Percentiles rank a stretch among this genome's conserved stretches.
phyloP scores from a whole-genome alignment of 2,888 invertebrate genomes.

The Ennomos quercinarius region DNA sequence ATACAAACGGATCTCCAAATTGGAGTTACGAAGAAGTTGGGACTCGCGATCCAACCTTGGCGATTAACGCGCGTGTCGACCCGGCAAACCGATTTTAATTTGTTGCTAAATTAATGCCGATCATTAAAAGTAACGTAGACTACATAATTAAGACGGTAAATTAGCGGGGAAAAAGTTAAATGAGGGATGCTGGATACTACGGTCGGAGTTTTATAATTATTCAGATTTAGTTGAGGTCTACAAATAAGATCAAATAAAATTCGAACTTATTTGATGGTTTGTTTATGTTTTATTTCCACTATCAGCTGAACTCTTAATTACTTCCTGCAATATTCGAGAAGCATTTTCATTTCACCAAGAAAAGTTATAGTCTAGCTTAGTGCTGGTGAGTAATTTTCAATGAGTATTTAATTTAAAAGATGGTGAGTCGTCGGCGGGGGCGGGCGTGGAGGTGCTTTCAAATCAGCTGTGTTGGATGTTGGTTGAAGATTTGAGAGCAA shows the following conservation, averaged over 20 bases:
- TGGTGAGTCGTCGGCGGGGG: constrained; percentile 54
- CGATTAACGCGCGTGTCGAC: constrained; percentile 70
- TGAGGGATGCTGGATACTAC: constrained; percentile 18
- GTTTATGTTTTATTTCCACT: constrained; percentile 30
- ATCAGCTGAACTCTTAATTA: constrained; percentile 37
- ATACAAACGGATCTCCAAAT: constrained; percentile 74
- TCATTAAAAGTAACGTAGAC: constrained; percentile 56
- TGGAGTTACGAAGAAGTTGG: constrained; percentile 76
- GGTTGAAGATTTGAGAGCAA: constrained; percentile 82
- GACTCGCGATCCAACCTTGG: constrained; percentile 70
- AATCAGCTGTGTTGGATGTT: constrained; percentile 68
- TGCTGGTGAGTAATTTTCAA: constrained; percentile 35
- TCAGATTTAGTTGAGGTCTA: constrained; percentile 10
- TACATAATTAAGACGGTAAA: constrained; percentile 36
- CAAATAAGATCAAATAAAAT: constrained; percentile 26
- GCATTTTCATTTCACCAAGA: constrained; percentile 39
- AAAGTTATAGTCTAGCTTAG: constrained; percentile 27
- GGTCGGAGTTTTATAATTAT: constrained; percentile 25
- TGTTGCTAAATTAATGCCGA: constrained; percentile 67
- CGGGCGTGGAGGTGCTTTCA: constrained; percentile 64
- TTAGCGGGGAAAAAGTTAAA: constrained; percentile 26
- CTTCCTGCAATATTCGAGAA: constrained; percentile 36
- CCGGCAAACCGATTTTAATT: constrained; percentile 72
- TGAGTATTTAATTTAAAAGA: constrained; percentile 72
- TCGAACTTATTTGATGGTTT: constrained; percentile 11